Evolutionary conservation across 2,797 vertebrate genomes (phyloP), one percentile per base, ranked within the genome.

Genomic region (Sebastiscus albofasciatus): DNA sequence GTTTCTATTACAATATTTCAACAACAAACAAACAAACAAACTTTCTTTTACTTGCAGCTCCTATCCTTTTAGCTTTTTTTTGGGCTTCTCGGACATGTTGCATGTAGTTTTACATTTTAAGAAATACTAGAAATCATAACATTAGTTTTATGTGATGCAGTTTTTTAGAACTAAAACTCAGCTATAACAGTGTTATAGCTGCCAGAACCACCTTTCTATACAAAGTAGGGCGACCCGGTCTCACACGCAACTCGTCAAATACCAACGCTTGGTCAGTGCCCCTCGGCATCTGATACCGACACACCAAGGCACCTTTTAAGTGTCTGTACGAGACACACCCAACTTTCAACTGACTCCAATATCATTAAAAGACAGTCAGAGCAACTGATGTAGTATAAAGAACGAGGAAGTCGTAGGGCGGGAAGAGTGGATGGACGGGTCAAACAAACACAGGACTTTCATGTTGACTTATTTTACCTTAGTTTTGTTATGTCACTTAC

Each of bases 381-480:
- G 49, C 20, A 54, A 54, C 8, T 54, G 49, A 54, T 52, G 49
- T 42, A 42, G 39, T 22, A 22, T 49, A 49, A 49, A 49, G 46
- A 49, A 0, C 8, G 18, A 49, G 46, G 0, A 49, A 49, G 18
- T 49, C 0, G 0, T 20, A 20, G 46, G 46, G 46, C 8, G 7
- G 2, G 46, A 18, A 49, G 49, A 54, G 49, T 54, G 49, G 20
- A 0, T 54, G 20, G 8, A 59, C 16, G 4, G 16, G 26, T 59
- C 27, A 18, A 59, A 26, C 27, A 0, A 29, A 59, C 27, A 59
- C 56, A 27, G 24, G 56, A 58, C 58, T 31, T 59, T 59, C 58
- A 29, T 22, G 4, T 22, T 22, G 49, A 54, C 0, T 54, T 54
- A 49, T 54, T n/a, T 54, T n/a, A n/a, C 20, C 13, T 29, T 31